These are phyloP conservation scores for Cavia porcellus DNA, from an alignment of 2,113 vertebrate species.

Conservation along the genomic window DNA sequence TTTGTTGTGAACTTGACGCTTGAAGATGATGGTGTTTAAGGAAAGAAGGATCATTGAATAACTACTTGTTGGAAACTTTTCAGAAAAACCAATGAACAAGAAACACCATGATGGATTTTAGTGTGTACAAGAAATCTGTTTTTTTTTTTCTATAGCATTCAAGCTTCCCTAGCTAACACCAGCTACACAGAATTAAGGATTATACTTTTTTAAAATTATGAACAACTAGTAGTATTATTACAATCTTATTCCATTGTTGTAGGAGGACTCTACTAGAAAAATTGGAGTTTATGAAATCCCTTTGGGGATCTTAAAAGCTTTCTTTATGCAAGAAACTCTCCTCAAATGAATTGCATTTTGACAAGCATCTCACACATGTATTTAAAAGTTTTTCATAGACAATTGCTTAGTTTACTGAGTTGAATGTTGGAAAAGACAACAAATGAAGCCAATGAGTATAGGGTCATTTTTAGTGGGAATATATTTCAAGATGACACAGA, in stretches of 20 bases:
- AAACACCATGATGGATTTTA: neutral
- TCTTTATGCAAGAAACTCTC: neutral
- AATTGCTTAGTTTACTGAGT: neutral
- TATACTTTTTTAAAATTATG: neutral
- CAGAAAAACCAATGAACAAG: neutral
- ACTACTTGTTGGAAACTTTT: neutral
- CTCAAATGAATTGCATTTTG: neutral
- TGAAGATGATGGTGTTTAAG: neutral
- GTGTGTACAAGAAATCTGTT: neutral
- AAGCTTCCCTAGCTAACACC: neutral
- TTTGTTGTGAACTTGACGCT: neutral
- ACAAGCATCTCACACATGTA: neutral
- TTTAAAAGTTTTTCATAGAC: neutral
- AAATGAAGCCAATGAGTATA: neutral
- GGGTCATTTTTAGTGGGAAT: neutral
- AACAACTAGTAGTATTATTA: neutral
- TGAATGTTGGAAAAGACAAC: neutral
- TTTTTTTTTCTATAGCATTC: neutral
- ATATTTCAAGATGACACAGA: neutral
- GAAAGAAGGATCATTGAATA: neutral
- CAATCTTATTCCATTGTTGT: neutral
- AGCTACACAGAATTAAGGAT: neutral
- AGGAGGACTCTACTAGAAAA: conserved; percentile 15
- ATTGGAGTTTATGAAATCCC: neutral
- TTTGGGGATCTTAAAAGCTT: neutral